Base-by-base conservation (phyloP, 2,888 invertebrate genomes). In the Copidosoma aretas region DNA sequence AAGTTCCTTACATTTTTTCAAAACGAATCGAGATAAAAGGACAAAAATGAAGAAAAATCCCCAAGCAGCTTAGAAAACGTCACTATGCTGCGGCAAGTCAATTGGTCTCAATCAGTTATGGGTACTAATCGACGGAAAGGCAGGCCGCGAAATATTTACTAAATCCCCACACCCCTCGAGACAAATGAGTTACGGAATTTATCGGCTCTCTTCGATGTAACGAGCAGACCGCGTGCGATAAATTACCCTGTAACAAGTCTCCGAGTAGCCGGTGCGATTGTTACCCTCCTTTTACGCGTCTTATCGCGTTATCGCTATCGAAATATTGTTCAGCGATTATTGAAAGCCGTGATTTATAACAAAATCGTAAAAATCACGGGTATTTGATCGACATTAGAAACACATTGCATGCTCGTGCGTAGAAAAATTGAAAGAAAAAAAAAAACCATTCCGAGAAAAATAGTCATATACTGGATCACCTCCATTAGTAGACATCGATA, bases 181-280 rank as follows among this genome's bases (percentile, higher is more conserved):
- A 67, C 67, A 59, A 67, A 59, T 63, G 53, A 62, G 59, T 63
- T 53, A 59, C 59, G 41, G 58, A 17, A 67, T 62, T 67, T 63
- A 67, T 67, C 24, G 53, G 62, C 67, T 67, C 62, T 67, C 67
- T 67, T 62, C 58, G 53, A 53, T 14, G 21, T 60, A 62, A 61
- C 58, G 58, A 67, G 52, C 14, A 59, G 62, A 53, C 39, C 39
- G 17, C 22, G 14, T 32, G 57, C 60, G 58, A 65, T 61, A 65
- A 68, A 57, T 61, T 61, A 69, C 53, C 43, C 56, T 21, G 46
- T 62, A 62, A 67, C 61, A 67, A 57, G 57, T 41, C 12, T 21
- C 62, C 12, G 43, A 15, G 12, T 12, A 15, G 41, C 67, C 59
- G 62, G 67, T 62, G 65, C 59, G 66, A 70, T 70, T 66, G 62